Evolutionary conservation across 2,113 vertebrate genomes (phyloP), one percentile per base, ranked within the genome.

Genomic region (Neomonachus schauinslandi): DNA sequence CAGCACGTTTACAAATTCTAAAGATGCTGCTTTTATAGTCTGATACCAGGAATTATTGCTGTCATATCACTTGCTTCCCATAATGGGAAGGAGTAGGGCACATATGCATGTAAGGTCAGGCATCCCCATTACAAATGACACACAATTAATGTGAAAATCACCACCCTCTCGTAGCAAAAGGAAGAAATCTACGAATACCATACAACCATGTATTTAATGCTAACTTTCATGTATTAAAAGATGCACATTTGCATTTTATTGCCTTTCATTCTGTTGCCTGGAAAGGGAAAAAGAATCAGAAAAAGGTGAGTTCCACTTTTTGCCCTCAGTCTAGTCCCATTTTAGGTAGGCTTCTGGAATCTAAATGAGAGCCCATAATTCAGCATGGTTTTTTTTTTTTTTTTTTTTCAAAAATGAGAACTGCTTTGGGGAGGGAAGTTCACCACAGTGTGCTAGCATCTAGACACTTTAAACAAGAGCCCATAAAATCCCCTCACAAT

Each of bases 11-110:
- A 95, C 55, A 91, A 80, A 33, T 98, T 97, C 71, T 92, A 94
- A 97, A 97, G 76, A 98, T 95, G 94, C 53, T 98, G 77, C 36
- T 96, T 98, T 98, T 98, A 97, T 88, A 92, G 71, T 33, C 16
- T 3, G 19, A 89, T 76, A 84, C 85, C 39, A 96, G 81, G 61
- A 94, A 98, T 61, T 59, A 82, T 10, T 97, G 74, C 85, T 97
- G 71, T 96, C 94, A 57, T 85, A 67, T 69, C 81, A 72, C 63
- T 97, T 94, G 33, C 22, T 89, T 97, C 94, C 14, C 1, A 53
- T 91, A 97, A 98, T 87, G 92, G 19, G 51, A 87, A 96, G 63
- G 92, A 97, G 96, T 84, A 97, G 97, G 97, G 65, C 24, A 51
- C 95, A 80, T 89, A 96, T 97, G 49, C 55, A 61, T 55, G n/a